Evolutionary conservation across 2,797 vertebrate genomes (phyloP), one percentile per base, ranked within the genome.

Genomic region (Scyliorhinus canicula): DNA sequence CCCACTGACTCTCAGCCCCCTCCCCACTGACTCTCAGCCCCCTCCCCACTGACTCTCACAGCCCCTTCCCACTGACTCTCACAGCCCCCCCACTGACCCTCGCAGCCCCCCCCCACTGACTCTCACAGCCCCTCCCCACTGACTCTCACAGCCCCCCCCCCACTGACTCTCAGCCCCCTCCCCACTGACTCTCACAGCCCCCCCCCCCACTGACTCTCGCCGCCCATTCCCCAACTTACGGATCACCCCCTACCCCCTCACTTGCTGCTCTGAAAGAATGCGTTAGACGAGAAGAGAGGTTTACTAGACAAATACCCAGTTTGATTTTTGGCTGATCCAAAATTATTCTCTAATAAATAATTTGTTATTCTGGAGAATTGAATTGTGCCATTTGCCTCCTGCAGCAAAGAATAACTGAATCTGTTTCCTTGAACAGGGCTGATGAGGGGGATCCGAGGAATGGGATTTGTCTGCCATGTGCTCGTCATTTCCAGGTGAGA

Each of bases 401-500:
- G 95, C 93, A 95, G 84, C 7, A 0, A 82, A 95, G 14, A 96
- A 4, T 88, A 24, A 95, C 50, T 95, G 88, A 44, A 44, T 65
- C 7, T 90, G 1, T 79, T 35, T 95, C 3, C 95, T 69, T 67
- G 93, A 96, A 97, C 97, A 88, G 97, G 97, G 97, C 96, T 86
- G 95, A 95, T 16, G 90, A 2, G 74, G 71, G 28, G 0, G 86
- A 0, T 50, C 24, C 44, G 60, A 95, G 95, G 95, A 95, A 28
- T 40, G 96, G 95, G 84, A 85, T 11, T 12, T 0, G 84, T 85
- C 24, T 95, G 1, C 97, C 97, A 96, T 96, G 96, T 95, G 95
- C 96, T 52, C 77, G 96, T 55, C 97, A 95, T 96, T 88, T 96
- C 35, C 96, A 95, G 97, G 97, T 95, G 26, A 14, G 67, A 65